Base-by-base conservation (phyloP, 2,113 vertebrate genomes). In the Psettodes erumei region DNA sequence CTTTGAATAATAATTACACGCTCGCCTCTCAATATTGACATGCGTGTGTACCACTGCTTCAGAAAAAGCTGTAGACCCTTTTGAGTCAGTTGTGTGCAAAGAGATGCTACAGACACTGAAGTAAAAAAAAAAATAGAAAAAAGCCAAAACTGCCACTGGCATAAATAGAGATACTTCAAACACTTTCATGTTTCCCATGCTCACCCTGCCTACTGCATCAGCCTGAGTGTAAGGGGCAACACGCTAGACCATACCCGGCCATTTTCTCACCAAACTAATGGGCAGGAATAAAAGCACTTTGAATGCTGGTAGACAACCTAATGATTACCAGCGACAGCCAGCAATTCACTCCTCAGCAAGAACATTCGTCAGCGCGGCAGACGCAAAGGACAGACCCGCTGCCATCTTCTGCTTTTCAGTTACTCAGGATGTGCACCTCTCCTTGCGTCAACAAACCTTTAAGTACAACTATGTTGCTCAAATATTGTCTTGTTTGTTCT, bases 251-350 rank as follows among this genome's bases (percentile, higher is more conserved):
- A 72, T 75, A 88, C 75, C 83, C 75, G 4, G 60, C 88, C 88
- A 91, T 94, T 92, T 90, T 83, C 81, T 82, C 75, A 88, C 85
- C 91, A 91, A 92, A 90, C 89, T 89, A 93, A 93, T 92, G 89
- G 85, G 77, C 75, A 90, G 87, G 88, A 92, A 94, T 92, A 90
- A 92, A 91, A 91, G 89, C 88, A 91, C 88, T 89, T 87, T 85
- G 86, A 84, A 82, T 76, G 71, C 82, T 82, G 85, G 86, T 85
- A 71, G 91, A 92, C 90, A 92, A 92, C 89, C 89, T 92, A 75
- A 92, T 93, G 89, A 93, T 94, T 92, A 91, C 88, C 87, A 86
- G 86, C 82, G 91, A 93, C 92, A 94, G 92, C 77, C 84, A 59
- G 86, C 91, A 91, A 94, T 93, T 93, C 91, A 88, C 77, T 89